Evolutionary conservation across 2,797 vertebrate genomes (phyloP).

Genomic region (Podarcis siculus): DNA sequence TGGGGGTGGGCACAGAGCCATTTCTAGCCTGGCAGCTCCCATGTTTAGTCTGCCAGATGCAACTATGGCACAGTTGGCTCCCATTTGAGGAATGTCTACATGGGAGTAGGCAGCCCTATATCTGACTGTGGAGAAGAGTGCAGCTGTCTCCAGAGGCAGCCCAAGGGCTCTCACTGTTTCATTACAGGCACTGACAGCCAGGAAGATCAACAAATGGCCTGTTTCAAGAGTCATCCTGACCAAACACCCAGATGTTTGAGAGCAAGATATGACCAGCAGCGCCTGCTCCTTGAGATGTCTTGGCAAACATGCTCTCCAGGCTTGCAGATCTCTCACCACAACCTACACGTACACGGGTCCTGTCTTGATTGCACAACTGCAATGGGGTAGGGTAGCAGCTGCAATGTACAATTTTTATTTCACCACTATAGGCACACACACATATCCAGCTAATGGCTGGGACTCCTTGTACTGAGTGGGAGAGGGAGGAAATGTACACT

Average conservation of each 20-base stretch:
- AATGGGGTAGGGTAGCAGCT: constrained; percentile 29
- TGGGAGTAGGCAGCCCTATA: too few species aligned
- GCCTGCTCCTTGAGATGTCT: constrained; percentile 10
- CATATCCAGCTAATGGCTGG: constrained; percentile 51
- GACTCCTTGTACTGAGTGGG: constrained; percentile 25
- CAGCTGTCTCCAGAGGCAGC: background rate
- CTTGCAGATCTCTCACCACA: background rate
- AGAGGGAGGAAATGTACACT: constrained; percentile 51
- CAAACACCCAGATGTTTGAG: background rate
- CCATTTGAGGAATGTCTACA: background rate
- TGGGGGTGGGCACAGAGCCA: too few species aligned
- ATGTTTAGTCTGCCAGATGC: background rate
- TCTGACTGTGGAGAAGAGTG: too few species aligned
- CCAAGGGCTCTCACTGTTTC: background rate
- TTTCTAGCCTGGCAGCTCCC: background rate
- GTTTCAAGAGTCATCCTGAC: background rate
- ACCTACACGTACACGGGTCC: background rate
- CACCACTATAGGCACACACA: background rate
- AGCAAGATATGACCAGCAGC: background rate
- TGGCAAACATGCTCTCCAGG: background rate
- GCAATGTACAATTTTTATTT: constrained; percentile 40
- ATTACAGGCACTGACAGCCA: background rate
- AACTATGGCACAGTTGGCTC: background rate
- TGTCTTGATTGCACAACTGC: constrained; percentile 25
- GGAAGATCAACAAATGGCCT: constrained; percentile 7